These are phyloP conservation scores for Lithophane socia DNA, from an alignment of 2,888 invertebrate genomes.

Conservation along the genomic window DNA sequence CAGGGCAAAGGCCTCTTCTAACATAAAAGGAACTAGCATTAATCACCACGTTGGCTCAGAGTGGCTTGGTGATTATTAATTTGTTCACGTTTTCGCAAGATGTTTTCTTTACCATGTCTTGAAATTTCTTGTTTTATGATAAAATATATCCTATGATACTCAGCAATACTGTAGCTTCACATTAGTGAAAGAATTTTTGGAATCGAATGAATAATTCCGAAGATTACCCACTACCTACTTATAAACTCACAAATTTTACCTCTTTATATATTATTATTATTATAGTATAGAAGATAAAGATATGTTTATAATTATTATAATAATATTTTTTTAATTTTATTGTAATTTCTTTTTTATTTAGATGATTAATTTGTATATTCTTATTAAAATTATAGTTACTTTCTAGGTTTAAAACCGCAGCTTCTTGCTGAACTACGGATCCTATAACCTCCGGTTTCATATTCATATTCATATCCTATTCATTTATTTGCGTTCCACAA, in stretches of 20 bases:
- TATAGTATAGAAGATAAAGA: not conserved
- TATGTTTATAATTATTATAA: no score
- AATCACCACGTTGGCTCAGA: constrained; percentile 12
- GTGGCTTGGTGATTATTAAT: constrained; percentile 12
- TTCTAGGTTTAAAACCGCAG: not conserved
- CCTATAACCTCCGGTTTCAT: not conserved
- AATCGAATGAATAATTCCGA: not conserved
- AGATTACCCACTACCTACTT: not conserved
- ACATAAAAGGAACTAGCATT: constrained; percentile 1
- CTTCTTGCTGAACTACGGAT: not conserved
- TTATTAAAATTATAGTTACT: not conserved
- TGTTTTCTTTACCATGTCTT: not conserved
- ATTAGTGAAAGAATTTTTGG: not conserved
- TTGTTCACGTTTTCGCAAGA: not conserved
- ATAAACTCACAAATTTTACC: not conserved
- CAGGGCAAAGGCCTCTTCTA: constrained; percentile 21
- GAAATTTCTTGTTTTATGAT: not conserved
- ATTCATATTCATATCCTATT: no score
- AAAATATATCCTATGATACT: not conserved
- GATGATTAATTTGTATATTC: not conserved
- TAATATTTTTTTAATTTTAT: no score
- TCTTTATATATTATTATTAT: not conserved
- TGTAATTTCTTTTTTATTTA: no score
- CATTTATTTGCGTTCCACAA: no score
- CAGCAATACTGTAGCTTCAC: not conserved